Percentiles rank a stretch among this genome's conserved stretches.
Evolutionary conservation across 1,140 invertebrate species (phyloP).

Genomic region (Eulimnadia texana): DNA sequence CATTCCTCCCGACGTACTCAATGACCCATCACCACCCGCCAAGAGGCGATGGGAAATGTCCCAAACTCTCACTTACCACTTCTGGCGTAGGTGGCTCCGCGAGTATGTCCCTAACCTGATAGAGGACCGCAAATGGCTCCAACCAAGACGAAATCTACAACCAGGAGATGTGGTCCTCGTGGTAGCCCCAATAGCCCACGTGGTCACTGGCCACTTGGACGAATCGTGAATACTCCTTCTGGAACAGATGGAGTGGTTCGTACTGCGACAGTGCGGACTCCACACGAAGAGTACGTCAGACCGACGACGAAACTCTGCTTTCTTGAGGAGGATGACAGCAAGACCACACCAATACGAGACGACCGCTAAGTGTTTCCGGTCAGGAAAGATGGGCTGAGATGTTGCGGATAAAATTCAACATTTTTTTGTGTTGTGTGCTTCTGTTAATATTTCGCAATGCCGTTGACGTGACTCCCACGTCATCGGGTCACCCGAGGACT

Average conservation of each 20-base stretch:
- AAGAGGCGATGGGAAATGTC: too few species aligned
- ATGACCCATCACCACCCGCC: neutral
- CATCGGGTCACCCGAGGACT: too few species aligned
- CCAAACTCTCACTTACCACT: neutral
- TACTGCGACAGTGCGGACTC: neutral
- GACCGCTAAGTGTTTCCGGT: too few species aligned
- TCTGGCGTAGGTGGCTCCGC: slow-evolving; percentile 14
- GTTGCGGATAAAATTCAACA: too few species aligned
- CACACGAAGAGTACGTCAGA: neutral
- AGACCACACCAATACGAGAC: too few species aligned
- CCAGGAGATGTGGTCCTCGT: slow-evolving; percentile 12
- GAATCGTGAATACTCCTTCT: neutral
- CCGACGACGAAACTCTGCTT: neutral
- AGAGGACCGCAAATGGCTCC: slow-evolving; percentile 8
- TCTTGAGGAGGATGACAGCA: too few species aligned
- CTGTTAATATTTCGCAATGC: too few species aligned
- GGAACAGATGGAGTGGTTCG: slow-evolving; percentile 7
- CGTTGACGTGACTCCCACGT: too few species aligned
- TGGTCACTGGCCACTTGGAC: slow-evolving; percentile 17
- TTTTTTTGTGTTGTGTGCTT: too few species aligned
- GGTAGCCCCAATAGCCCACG: too few species aligned
- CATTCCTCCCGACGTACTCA: neutral
- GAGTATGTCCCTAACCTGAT: slow-evolving; percentile 11
- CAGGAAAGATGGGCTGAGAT: too few species aligned
- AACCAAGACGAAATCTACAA: neutral